Evolutionary conservation across 2,113 vertebrate genomes (phyloP).

Genomic region (Rhinoderma darwinii): DNA sequence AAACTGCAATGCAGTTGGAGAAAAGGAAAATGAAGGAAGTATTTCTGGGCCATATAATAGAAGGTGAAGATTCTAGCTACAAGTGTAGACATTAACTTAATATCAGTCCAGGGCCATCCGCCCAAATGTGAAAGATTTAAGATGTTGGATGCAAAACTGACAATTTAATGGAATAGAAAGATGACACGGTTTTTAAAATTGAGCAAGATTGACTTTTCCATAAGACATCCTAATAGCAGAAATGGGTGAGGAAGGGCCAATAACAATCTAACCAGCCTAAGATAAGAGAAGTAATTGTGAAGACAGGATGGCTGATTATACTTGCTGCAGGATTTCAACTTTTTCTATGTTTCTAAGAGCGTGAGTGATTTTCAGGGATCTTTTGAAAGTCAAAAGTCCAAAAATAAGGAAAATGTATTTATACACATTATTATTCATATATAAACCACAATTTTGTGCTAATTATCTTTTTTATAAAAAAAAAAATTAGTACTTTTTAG

Average conservation of each 20-base stretch:
- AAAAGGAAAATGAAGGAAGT: not conserved
- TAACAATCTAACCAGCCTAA: not conserved
- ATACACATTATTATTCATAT: not conserved
- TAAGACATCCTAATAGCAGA: conserved; percentile 3
- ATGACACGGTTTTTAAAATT: conserved; percentile 15
- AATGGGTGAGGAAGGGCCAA: not conserved
- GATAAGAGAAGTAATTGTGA: not conserved
- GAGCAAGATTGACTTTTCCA: conserved; percentile 21
- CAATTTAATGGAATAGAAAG: conserved; percentile 44
- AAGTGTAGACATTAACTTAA: conserved; percentile 38
- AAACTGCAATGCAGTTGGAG: conserved; percentile 47
- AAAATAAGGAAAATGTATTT: not conserved
- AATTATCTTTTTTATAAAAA: no score
- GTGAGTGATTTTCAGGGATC: not conserved
- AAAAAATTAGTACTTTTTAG: not conserved
- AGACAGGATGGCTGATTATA: not conserved
- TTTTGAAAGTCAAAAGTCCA: not conserved
- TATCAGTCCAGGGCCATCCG: conserved; percentile 37
- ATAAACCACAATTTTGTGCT: not conserved
- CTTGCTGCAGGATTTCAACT: not conserved
- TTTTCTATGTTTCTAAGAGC: not conserved
- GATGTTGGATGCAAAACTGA: conserved; percentile 23
- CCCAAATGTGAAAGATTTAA: conserved; percentile 47
- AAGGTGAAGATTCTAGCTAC: conserved; percentile 22
- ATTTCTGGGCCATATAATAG: conserved; percentile 21